Evolutionary conservation across 2,113 vertebrate species (phyloP), one percentile per base, ranked within the genome.

Genomic region (Lepus americanus): DNA sequence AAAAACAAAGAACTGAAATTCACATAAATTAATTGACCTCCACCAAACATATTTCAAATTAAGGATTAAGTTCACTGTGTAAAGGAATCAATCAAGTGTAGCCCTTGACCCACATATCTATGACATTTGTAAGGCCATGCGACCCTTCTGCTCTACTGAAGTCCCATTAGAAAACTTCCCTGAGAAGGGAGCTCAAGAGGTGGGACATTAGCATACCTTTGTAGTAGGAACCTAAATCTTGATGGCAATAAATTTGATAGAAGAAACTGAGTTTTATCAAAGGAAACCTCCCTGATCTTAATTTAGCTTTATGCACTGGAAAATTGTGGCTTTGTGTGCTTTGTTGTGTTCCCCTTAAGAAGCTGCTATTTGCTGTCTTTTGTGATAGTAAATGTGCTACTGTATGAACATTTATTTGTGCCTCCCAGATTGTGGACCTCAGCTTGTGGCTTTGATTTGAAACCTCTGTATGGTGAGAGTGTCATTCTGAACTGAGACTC

Each of bases 401-500:
- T 95, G 78, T 97, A 63, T 95, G 78, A 39, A 67, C 94, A n/a
- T 80, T 90, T 19, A 64, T 86, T 93, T 94, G 86, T 96, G 64
- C 87, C 81, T 87, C 51, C 19, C 22, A 89, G 79, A 39, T 78
- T 96, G 20, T 96, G 63, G 29, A 84, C 79, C 82, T 66, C 81
- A 88, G 81, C 55, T 97, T 89, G 97, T 89, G 97, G 95, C 97
- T 98, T 89, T 95, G 81, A 96, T 96, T 96, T 39, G 97, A 96
- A 96, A 96, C 44, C 25, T 90, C 7, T 44, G 12, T 66, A 67
- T 63, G 85, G 73, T 80, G 76, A 97, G 96, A 89, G 3, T 94
- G 95, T 97, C 97, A 94, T 89, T 95, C 91, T 95, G 94, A 94
- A 96, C 97, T 92, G 98, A 98, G 98, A 98, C 98, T 98, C 98